These are phyloP conservation scores for Zaprionus nigranus DNA, from an alignment of 1,140 invertebrate genomes.

Conservation along the genomic window DNA sequence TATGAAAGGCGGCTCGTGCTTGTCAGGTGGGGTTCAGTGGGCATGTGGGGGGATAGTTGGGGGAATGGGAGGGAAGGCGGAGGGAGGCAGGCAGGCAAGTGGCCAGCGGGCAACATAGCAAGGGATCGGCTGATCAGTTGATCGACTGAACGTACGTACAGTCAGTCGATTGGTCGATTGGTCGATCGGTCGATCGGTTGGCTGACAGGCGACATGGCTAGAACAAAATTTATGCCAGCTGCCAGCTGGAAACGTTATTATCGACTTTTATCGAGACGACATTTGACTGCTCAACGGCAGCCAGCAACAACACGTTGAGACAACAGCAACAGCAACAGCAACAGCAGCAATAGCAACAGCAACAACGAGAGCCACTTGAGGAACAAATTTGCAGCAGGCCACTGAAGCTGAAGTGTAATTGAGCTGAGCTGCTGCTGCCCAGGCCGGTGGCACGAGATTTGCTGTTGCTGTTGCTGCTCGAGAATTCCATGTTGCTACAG, in stretches of 20 bases:
- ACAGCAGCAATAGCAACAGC: conserved; percentile 25
- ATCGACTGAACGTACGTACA: neutral
- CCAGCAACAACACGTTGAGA: conserved; percentile 21
- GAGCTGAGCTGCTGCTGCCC: conserved; percentile 7
- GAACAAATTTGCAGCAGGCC: conserved; percentile 37
- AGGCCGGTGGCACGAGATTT: conserved; percentile 13
- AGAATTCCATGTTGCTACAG: neutral
- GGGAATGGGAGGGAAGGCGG: neutral
- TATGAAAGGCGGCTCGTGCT: conserved; percentile 49
- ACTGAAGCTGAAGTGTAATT: conserved; percentile 31
- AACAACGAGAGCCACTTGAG: conserved; percentile 12
- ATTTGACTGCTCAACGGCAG: conserved; percentile 60
- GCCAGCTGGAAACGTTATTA: conserved; percentile 62
- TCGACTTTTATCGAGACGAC: conserved; percentile 70
- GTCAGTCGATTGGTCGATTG: neutral
- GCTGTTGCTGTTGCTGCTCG: conserved; percentile 5
- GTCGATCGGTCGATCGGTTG: neutral
- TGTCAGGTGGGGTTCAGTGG: conserved; percentile 6
- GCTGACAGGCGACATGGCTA: conserved; percentile 50
- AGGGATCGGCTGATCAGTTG: neutral
- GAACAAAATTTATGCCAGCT: conserved; percentile 71
- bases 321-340: conserved; percentile 14
- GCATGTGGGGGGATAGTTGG: neutral
- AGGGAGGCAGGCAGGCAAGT: neutral
- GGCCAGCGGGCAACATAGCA: neutral